These are phyloP conservation scores for Philonicus albiceps DNA, from an alignment of 2,888 invertebrate species.

Conservation along the genomic window DNA sequence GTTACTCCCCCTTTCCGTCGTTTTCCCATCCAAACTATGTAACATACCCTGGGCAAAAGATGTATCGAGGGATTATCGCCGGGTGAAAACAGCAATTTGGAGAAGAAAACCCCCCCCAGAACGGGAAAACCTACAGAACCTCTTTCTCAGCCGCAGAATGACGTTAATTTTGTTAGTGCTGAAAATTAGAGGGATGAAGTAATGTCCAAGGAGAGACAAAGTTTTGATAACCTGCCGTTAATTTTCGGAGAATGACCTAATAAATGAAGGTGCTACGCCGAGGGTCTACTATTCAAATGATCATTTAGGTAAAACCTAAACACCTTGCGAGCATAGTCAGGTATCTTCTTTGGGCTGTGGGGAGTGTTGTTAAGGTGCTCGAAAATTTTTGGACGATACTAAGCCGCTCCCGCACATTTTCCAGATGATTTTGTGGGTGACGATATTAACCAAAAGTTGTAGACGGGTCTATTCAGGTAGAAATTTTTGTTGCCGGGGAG, in stretches of 20 bases:
- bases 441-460: conserved; percentile 2
- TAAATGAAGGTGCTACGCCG: conserved; percentile 8
- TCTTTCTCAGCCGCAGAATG: conserved; percentile 28
- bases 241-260: conserved; percentile 27
- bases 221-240: conserved; percentile 17
- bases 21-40: background rate
- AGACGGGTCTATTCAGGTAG: background rate
- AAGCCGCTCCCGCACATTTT: background rate
- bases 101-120: conserved; percentile 17
- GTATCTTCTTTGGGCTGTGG: background rate
- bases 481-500: background rate
- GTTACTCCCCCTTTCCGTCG: background rate
- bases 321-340: conserved; percentile 10
- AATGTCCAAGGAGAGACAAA: conserved; percentile 26
- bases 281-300: conserved; percentile 19
- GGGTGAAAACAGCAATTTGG: conserved; percentile 32
- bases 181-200: conserved; percentile 28
- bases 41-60: conserved; percentile 6
- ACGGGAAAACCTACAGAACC: background rate
- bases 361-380: background rate
- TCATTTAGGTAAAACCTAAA: conserved; percentile 5
- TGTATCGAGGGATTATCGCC: conserved; percentile 31
- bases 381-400: background rate
- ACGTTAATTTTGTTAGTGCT: conserved; percentile 28
- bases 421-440: conserved; percentile 20